Evolutionary conservation across 1,140 invertebrate genomes (phyloP).

Genomic region (Holotrichia oblita): DNA sequence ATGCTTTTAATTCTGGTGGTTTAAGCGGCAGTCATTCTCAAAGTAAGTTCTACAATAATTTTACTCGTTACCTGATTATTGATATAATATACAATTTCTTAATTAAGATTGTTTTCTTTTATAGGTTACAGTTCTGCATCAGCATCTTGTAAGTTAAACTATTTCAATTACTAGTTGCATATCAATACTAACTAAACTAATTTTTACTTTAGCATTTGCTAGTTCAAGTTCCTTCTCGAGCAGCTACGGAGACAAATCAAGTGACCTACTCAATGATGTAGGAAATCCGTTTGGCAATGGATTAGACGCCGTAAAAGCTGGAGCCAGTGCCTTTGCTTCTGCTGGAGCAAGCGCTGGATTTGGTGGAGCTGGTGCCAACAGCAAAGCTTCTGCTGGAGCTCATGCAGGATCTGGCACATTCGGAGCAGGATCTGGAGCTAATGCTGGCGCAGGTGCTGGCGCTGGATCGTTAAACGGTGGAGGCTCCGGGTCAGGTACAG

Average conservation of each 20-base stretch:
- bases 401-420: background rate
- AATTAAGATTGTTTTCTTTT: background rate
- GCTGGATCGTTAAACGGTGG: constrained; percentile 21
- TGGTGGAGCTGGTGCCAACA: background rate
- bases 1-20: constrained; percentile 5
- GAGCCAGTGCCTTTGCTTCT: background rate
- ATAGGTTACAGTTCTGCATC: constrained; percentile 8
- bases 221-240: constrained; percentile 35
- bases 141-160: constrained; percentile 11
- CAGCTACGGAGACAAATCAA: background rate
- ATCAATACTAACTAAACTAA: background rate
- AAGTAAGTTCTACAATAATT: no score
- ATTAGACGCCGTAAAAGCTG: background rate
- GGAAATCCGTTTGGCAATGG: constrained; percentile 13
- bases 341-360: background rate
- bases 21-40: background rate
- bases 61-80: background rate
- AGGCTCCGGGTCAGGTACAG: background rate
- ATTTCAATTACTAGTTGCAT: background rate
- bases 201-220: constrained; percentile 20
- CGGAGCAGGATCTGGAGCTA: background rate
- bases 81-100: background rate
- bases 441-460: background rate
- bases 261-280: constrained; percentile 26
- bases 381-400: constrained; percentile 26